Conservation (phyloP, 1,140 invertebrate species). For the Heliconius eleuchia region DNA sequence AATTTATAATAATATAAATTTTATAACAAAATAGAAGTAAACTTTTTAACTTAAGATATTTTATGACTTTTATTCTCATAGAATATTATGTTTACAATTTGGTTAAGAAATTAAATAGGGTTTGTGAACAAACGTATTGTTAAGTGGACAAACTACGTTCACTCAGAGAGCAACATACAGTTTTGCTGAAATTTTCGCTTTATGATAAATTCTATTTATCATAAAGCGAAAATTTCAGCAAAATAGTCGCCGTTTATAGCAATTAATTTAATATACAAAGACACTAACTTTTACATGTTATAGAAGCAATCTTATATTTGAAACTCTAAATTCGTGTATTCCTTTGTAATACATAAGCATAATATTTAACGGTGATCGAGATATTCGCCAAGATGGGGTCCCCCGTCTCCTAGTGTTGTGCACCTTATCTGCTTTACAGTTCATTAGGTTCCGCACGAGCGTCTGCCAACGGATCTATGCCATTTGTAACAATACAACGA, state of each 20-base stretch:
- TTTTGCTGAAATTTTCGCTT: not conserved
- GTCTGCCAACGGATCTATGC: conserved; percentile 69
- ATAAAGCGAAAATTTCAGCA: not conserved
- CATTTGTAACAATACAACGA: conserved; percentile 79
- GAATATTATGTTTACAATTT: not conserved
- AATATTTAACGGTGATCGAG: conserved; percentile 37
- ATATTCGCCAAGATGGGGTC: conserved; percentile 66
- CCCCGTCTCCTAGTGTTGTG: conserved; percentile 62
- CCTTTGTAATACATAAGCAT: not conserved
- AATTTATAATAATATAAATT: no score
- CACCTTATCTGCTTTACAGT: conserved; percentile 80
- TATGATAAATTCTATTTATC: not conserved
- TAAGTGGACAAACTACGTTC: not conserved
- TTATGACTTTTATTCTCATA: not conserved
- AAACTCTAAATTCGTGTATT: not conserved
- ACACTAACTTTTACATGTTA: not conserved
- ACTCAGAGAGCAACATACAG: not conserved
- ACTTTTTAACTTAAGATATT: not conserved
- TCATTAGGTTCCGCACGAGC: conserved; percentile 75
- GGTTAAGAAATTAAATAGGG: not conserved
- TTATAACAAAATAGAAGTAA: not conserved
- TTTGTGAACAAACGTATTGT: not conserved
- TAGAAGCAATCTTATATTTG: not conserved
- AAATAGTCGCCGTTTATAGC: not conserved
- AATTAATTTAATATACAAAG: not conserved